Percentiles rank a stretch among this genome's conserved stretches.
Evolutionary conservation across 2,113 vertebrate genomes (phyloP).

Genomic region (Mobula birostris): DNA sequence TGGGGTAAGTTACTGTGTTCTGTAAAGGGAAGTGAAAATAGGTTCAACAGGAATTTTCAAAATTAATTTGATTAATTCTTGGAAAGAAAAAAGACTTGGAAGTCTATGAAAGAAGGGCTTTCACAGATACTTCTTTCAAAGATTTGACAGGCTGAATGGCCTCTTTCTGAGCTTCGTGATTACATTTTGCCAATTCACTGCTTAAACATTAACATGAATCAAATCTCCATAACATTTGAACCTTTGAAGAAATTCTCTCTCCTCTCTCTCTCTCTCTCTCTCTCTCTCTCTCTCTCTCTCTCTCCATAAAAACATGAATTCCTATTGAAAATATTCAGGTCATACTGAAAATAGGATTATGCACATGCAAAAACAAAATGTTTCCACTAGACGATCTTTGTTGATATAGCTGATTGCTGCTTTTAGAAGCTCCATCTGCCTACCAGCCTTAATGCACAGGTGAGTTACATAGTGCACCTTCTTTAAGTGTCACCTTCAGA

Average conservation of each 20-base stretch:
- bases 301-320: neutral
- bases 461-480: neutral
- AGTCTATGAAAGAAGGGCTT: neutral
- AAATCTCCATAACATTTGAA: neutral
- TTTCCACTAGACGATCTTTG: neutral
- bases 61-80: neutral
- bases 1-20: neutral
- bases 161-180: neutral
- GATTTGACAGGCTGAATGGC: neutral
- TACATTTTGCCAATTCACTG: neutral
- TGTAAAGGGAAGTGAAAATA: neutral
- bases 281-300: too few relatives aligned
- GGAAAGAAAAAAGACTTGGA: too few relatives aligned
- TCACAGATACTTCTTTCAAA: neutral
- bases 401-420: neutral
- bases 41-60: neutral
- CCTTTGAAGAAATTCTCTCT: too few relatives aligned
- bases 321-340: neutral
- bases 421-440: neutral
- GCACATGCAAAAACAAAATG: neutral
- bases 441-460: neutral
- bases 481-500: neutral
- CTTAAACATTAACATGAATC: neutral
- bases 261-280: too few relatives aligned
- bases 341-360: neutral